A percentile compares a stretch with the other conserved stretches of the same genome.
These are phyloP conservation scores for Lichenostomus cassidix DNA, from an alignment of 2,113 vertebrate species.

Conservation along the genomic window DNA sequence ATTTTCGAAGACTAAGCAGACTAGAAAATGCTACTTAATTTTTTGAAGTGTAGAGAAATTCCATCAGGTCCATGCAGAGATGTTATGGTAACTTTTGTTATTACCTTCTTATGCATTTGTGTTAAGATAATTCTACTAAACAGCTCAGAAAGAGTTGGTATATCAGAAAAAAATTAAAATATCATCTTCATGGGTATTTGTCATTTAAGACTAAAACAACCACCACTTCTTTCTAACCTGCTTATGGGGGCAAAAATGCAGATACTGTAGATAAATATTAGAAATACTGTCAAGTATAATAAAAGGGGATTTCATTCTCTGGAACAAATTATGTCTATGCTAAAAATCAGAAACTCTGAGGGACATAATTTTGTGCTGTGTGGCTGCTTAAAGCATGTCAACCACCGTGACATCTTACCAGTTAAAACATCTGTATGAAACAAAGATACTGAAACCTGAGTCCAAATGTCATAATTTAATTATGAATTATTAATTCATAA, in stretches of 20 bases:
- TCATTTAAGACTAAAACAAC: background rate
- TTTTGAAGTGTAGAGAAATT: background rate
- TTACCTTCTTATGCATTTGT: background rate
- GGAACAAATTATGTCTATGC: background rate
- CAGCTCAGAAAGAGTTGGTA: accelerated
- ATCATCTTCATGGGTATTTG: background rate
- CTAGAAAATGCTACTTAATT: background rate
- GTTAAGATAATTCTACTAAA: background rate
- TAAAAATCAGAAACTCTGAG: background rate
- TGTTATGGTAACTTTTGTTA: background rate
- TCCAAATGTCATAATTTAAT: background rate
- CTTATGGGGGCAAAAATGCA: accelerated
- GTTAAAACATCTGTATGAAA: background rate
- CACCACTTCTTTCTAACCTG: background rate
- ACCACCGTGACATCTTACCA: background rate
- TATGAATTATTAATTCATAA: too few species aligned
- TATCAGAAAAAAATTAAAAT: background rate
- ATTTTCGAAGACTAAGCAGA: background rate
- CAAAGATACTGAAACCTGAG: background rate
- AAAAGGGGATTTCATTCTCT: background rate
- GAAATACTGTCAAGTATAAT: background rate
- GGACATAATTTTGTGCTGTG: background rate
- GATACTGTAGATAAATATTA: background rate
- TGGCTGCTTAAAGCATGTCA: background rate
- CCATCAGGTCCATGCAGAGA: background rate